A percentile compares a stretch with the other conserved stretches of the same genome.
Conservation (phyloP, 2,888 invertebrate genomes). For the Drosophila merina region DNA sequence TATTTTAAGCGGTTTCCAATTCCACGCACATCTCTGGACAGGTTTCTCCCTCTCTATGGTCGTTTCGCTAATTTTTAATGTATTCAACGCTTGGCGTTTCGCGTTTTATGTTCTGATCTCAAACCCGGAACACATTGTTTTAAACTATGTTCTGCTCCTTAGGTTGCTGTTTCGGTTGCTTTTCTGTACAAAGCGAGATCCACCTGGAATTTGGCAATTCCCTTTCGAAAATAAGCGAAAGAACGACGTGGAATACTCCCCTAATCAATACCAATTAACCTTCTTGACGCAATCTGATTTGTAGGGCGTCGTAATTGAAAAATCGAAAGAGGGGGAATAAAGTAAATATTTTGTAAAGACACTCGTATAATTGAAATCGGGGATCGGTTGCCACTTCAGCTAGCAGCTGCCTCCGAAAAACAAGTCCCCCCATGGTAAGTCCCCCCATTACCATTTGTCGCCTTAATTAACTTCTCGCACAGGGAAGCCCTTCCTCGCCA, state of each 20-base stretch:
- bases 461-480: constrained; percentile 58
- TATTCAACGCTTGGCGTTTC: constrained; percentile 18
- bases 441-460: constrained; percentile 49
- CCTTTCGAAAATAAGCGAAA: constrained; percentile 10
- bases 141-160: background rate
- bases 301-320: constrained; percentile 27
- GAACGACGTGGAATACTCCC: constrained; percentile 48
- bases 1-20: constrained; percentile 42
- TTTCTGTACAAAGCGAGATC: background rate
- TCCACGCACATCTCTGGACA: constrained; percentile 43
- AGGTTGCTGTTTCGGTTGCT: background rate
- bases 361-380: constrained; percentile 2
- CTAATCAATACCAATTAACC: constrained; percentile 74
- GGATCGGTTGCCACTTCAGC: constrained; percentile 69
- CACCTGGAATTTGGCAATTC: constrained; percentile 15
- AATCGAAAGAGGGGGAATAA: constrained; percentile 37
- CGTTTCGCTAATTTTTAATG: constrained; percentile 38
- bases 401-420: constrained; percentile 61
- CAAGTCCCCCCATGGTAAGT: constrained; percentile 35
- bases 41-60: background rate
- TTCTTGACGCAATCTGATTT: constrained; percentile 62
- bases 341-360: constrained; percentile 61
- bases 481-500: constrained; percentile 46
- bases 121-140: constrained; percentile 35
- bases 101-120: background rate